phyloP scores from a whole-genome alignment of 2,797 vertebrate species.

The Silurus aristotelis region DNA sequence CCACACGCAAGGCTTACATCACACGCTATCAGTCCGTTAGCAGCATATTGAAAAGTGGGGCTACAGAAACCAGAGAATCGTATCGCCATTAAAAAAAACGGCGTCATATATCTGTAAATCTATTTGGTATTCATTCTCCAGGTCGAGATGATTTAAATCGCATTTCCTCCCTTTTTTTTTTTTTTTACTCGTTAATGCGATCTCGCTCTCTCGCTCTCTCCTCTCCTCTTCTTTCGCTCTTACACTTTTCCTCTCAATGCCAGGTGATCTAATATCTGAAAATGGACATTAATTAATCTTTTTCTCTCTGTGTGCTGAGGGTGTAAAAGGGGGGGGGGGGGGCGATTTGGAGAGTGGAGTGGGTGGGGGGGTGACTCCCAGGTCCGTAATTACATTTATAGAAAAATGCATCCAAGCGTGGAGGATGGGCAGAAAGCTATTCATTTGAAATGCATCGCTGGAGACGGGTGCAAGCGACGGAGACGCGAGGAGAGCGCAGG shows the following conservation, averaged over 20 bases:
- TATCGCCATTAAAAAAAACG: neutral
- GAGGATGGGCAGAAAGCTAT: constrained; percentile 63
- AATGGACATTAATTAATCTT: constrained; percentile 73
- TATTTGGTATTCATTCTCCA: constrained; percentile 6
- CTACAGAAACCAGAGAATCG: neutral
- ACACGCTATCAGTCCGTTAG: neutral
- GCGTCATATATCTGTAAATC: neutral
- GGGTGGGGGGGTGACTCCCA: constrained; percentile 28
- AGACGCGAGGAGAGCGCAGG: neutral
- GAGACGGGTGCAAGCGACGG: neutral
- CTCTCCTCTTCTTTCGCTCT: constrained; percentile 48
- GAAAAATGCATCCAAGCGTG: constrained; percentile 63
- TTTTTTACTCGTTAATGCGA: neutral
- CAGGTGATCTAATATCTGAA: constrained; percentile 73
- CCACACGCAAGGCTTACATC: neutral
- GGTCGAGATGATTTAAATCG: neutral
- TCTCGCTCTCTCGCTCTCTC: neutral
- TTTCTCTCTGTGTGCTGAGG: constrained; percentile 57
- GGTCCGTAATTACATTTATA: constrained; percentile 58
- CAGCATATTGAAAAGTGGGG: neutral
- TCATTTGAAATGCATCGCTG: constrained; percentile 40
- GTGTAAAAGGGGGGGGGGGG: constrained; percentile 61
- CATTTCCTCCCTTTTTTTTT: constrained; percentile 1
- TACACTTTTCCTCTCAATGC: constrained; percentile 63
- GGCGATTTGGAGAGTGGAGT: neutral